Percentiles rank a stretch among this genome's conserved stretches.
Evolutionary conservation across 1,140 invertebrate genomes (phyloP).

Genomic region (Megathymus violae): DNA sequence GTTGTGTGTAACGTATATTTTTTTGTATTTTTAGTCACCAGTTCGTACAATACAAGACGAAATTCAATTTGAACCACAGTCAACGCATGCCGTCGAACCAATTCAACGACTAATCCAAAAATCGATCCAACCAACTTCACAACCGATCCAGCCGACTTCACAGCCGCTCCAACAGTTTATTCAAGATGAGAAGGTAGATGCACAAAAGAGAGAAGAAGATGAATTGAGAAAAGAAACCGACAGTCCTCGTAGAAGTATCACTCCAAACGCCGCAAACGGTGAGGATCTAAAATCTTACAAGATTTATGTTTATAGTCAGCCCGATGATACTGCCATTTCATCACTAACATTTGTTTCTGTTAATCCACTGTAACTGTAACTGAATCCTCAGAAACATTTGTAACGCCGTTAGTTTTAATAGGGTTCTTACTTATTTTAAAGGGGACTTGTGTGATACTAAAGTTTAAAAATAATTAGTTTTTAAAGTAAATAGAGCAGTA

Average conservation of each 20-base stretch:
- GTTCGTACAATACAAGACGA: slow-evolving; percentile 59
- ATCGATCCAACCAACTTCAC: slow-evolving; percentile 35
- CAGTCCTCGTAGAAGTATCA: slow-evolving; percentile 75
- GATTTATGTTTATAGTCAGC: no score
- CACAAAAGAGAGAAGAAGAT: slow-evolving; percentile 65
- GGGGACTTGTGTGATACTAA: no score
- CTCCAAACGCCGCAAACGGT: slow-evolving; percentile 76
- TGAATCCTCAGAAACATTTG: no score
- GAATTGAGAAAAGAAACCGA: slow-evolving; percentile 73
- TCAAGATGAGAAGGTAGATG: slow-evolving; percentile 62
- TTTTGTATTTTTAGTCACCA: slow-evolving; percentile 56
- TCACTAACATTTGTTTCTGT: no score
- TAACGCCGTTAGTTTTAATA: no score
- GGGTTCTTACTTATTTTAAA: no score
- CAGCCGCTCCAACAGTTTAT: slow-evolving; percentile 47
- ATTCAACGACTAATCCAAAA: slow-evolving; percentile 31
- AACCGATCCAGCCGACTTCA: slow-evolving; percentile 50
- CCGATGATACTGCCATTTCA: no score
- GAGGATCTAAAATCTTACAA: slow-evolving; percentile 22
- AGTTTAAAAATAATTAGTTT: no score
- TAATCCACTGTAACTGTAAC: no score
- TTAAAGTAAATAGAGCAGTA: no score
- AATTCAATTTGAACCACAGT: slow-evolving; percentile 46
- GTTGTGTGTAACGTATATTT: no score
- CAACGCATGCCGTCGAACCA: slow-evolving; percentile 28